A percentile compares a stretch with the other conserved stretches of the same genome.
Conservation (phyloP, 2,797 vertebrate genomes). For the Poeciliopsis presidionis region DNA sequence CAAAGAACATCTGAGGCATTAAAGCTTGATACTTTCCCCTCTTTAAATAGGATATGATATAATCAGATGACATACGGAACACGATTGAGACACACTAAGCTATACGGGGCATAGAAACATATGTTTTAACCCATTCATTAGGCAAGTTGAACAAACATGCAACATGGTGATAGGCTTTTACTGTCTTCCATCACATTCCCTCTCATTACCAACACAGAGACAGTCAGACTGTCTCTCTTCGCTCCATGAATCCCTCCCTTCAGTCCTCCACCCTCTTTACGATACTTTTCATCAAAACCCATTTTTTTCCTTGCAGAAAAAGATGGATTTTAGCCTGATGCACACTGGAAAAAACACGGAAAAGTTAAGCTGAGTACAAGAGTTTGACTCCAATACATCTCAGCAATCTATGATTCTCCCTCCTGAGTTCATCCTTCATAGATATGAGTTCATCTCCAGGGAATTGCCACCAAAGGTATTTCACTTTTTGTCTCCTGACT, state of each 20-base stretch:
- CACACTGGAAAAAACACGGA: slow-evolving; percentile 11
- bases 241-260: slow-evolving; percentile 51
- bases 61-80: not conserved
- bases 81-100: slow-evolving; percentile 30
- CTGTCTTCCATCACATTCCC: slow-evolving; percentile 64
- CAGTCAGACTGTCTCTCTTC: slow-evolving; percentile 77
- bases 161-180: slow-evolving; percentile 58
- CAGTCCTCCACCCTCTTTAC: slow-evolving; percentile 60
- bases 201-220: slow-evolving; percentile 76
- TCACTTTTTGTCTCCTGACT: slow-evolving; percentile 52
- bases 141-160: slow-evolving; percentile 31
- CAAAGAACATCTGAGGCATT: not conserved
- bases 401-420: slow-evolving; percentile 13
- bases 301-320: slow-evolving; percentile 12
- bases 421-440: slow-evolving; percentile 28
- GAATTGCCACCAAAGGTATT: slow-evolving; percentile 63
- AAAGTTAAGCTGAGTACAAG: slow-evolving; percentile 1
- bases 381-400: slow-evolving; percentile 19
- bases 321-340: slow-evolving; percentile 6
- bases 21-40: not conserved
- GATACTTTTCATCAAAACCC: slow-evolving; percentile 45
- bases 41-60: not conserved
- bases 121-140: slow-evolving; percentile 58
- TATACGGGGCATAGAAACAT: slow-evolving; percentile 1
- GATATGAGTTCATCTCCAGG: slow-evolving; percentile 53